phyloP scores from a whole-genome alignment of 2,888 invertebrate species.

The Lepetodrilus schrolli region DNA sequence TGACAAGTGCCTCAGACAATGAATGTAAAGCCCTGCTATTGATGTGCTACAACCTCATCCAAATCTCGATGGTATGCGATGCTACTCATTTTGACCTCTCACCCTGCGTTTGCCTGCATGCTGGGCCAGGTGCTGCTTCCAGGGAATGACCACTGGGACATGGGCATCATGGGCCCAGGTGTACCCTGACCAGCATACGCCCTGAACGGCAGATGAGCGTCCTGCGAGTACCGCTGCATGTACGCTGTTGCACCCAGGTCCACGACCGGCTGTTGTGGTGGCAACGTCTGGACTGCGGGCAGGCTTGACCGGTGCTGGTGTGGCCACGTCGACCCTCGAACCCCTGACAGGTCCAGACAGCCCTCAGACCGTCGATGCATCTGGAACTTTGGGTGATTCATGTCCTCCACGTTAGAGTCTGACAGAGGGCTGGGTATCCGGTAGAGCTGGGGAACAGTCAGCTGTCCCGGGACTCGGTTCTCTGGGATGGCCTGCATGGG shows the following conservation, averaged over 20 bases:
- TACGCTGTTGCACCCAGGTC: slow-evolving; percentile 8
- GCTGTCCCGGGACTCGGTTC: slow-evolving; percentile 43
- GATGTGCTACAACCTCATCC: too few relatives aligned
- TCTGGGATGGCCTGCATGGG: slow-evolving; percentile 58
- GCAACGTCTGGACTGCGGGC: slow-evolving; percentile 51
- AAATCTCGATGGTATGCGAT: too few relatives aligned
- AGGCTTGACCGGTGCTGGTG: slow-evolving; percentile 60
- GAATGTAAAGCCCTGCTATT: too few relatives aligned
- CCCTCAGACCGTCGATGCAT: slow-evolving; percentile 66
- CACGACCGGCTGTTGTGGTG: background rate
- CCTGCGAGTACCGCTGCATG: slow-evolving; percentile 7
- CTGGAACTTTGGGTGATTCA: slow-evolving; percentile 40
- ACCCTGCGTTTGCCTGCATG: background rate
- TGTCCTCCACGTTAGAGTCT: slow-evolving; percentile 43
- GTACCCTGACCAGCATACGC: background rate
- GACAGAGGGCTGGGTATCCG: slow-evolving; percentile 44
- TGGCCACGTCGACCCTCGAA: slow-evolving; percentile 60
- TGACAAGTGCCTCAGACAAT: too few relatives aligned
- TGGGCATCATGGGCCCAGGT: slow-evolving; percentile 6
- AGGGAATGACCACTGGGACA: slow-evolving; percentile 32
- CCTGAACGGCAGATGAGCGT: background rate
- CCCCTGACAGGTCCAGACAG: slow-evolving; percentile 60
- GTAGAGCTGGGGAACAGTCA: slow-evolving; percentile 49
- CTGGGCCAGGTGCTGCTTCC: background rate
- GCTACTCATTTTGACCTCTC: too few relatives aligned